Evolutionary conservation across 2,797 vertebrate species (phyloP).

Genomic region (Margarornis squamiger): DNA sequence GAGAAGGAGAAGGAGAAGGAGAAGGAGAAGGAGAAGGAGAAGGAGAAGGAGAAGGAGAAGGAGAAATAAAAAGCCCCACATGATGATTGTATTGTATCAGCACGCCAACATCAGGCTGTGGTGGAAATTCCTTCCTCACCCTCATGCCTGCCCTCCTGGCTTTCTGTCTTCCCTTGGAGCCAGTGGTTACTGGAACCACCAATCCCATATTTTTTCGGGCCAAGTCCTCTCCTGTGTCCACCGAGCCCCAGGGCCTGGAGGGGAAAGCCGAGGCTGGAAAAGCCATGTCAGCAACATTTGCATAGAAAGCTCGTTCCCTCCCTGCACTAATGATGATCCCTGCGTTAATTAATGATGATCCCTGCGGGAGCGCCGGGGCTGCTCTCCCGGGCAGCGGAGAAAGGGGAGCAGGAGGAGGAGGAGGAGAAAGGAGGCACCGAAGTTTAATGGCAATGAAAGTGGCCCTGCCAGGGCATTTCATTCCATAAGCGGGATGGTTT

Average conservation of each 20-base stretch:
- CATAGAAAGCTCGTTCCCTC: not conserved
- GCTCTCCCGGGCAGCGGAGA: too few species aligned
- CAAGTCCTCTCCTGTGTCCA: not conserved
- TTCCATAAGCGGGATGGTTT: too few species aligned
- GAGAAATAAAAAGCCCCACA: not conserved
- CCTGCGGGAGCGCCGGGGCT: too few species aligned
- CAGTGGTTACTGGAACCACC: constrained; percentile 44
- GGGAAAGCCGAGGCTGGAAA: not conserved
- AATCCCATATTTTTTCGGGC: accelerated
- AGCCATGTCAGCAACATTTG: not conserved
- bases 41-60: too few species aligned
- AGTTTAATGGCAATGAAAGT: too few species aligned
- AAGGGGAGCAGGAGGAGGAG: too few species aligned
- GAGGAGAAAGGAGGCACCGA: too few species aligned
- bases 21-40: not conserved
- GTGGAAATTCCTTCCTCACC: constrained; percentile 49
- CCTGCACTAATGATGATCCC: not conserved
- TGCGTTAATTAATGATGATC: not conserved
- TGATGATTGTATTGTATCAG: not conserved
- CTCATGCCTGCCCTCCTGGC: not conserved
- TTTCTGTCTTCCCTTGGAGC: not conserved
- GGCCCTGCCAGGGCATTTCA: too few species aligned
- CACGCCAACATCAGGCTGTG: not conserved
- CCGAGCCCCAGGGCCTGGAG: not conserved
- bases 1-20: not conserved